A percentile compares a stretch with the other conserved stretches of the same genome.
phyloP scores from a whole-genome alignment of 2,888 invertebrate species.

The Eupithecia exiguata region DNA sequence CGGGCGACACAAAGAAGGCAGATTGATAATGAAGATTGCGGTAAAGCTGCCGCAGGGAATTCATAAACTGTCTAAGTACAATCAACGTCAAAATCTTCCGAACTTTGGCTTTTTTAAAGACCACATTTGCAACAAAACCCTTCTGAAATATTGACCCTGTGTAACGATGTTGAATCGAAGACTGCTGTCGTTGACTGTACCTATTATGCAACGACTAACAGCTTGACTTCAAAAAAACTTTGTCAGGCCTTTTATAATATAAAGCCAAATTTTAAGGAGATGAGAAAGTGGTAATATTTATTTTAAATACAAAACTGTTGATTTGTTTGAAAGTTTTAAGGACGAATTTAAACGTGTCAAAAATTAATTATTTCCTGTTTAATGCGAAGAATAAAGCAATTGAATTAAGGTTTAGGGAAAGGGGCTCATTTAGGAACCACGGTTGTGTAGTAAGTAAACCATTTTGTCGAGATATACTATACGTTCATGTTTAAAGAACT shows the following conservation, averaged over 20 bases:
- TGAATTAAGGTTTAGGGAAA: too few species aligned
- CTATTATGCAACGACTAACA: neutral
- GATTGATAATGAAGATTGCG: constrained; percentile 55
- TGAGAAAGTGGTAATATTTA: neutral
- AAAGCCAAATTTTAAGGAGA: neutral
- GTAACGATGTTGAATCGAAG: neutral
- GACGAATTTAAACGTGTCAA: neutral
- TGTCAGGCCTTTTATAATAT: neutral
- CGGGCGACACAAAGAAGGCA: constrained; percentile 37
- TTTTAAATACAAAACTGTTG: neutral
- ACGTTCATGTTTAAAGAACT: too few species aligned
- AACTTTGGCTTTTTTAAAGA: neutral
- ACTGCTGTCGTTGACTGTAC: neutral
- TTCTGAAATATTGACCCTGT: neutral
- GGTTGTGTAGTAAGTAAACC: too few species aligned
- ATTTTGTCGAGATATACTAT: too few species aligned
- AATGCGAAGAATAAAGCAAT: too few species aligned
- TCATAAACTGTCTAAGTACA: constrained; percentile 36
- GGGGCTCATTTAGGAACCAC: too few species aligned
- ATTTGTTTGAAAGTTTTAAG: neutral
- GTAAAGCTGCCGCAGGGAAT: constrained; percentile 41
- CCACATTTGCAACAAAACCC: neutral
- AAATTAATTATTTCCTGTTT: too few species aligned
- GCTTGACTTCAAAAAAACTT: neutral
- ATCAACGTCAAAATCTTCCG: neutral